Evolutionary conservation across 2,888 invertebrate species (phyloP).

Genomic region (Apodemia zela): DNA sequence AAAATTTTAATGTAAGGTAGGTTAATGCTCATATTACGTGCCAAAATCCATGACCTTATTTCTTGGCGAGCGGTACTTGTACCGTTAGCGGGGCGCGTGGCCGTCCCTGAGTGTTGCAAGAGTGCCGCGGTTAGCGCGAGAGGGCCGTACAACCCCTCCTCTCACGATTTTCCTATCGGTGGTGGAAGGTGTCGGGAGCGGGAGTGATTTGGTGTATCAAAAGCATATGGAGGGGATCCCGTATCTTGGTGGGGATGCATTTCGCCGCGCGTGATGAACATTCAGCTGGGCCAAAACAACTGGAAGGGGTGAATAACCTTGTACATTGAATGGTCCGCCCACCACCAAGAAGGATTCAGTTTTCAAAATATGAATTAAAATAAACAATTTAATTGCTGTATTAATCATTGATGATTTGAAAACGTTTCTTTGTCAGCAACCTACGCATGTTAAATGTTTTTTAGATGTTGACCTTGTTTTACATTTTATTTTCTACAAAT

Average conservation of each 20-base stretch:
- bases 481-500: not conserved
- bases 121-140: slow-evolving; percentile 49
- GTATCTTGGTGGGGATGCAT: slow-evolving; percentile 77
- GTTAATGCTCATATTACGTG: slow-evolving; percentile 29
- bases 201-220: slow-evolving; percentile 70
- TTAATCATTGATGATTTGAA: not conserved
- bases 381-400: slow-evolving; percentile 25
- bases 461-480: slow-evolving; percentile 9
- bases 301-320: slow-evolving; percentile 79
- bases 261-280: slow-evolving; percentile 60
- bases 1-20: slow-evolving; percentile 9
- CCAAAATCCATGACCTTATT: slow-evolving; percentile 74
- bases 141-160: slow-evolving; percentile 72
- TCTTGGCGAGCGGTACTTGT: slow-evolving; percentile 65
- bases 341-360: slow-evolving; percentile 41
- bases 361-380: slow-evolving; percentile 40
- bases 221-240: slow-evolving; percentile 78
- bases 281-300: slow-evolving; percentile 59
- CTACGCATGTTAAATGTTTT: not conserved
- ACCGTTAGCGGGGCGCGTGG: slow-evolving; percentile 76
- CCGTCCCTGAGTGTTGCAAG: slow-evolving; percentile 52
- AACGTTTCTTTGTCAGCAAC: slow-evolving; percentile 6
- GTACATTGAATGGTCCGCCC: slow-evolving; percentile 53
- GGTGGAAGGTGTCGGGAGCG: slow-evolving; percentile 78
- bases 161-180: slow-evolving; percentile 69